Base-by-base conservation (phyloP, 1,140 invertebrate genomes). In the Kradibia gibbosae region DNA sequence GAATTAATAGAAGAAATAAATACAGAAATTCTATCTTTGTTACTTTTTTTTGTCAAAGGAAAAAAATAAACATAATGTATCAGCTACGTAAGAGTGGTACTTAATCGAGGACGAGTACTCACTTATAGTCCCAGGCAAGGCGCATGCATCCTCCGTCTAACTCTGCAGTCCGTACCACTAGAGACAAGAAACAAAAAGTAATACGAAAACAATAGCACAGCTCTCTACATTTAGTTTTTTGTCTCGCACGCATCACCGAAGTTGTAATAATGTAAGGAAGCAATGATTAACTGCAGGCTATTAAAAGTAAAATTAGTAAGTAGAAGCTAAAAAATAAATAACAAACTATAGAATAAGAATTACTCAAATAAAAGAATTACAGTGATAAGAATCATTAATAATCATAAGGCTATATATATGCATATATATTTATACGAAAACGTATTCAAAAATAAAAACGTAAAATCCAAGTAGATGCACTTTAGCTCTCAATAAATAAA, bases 161-260 rank as follows among this genome's bases (percentile, higher is more conserved):
- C 91, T 91, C 89, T 91, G 91, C 89, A 91, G 89, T 90, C 90
- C 91, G 90, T 91, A 91, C 91, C 90, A 91, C 91, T 91, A 91
- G 83, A 91, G 89, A 91, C 86, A 91, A 90, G 82, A 91, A 90
- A 89, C 86, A 84, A 88, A 88, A 90, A 90, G 83, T 90, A 91
- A 86, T 90, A 89, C 86, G 83, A 89, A 83, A 90, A 89, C 85
- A 83, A 84, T 85, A 85, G 80, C 84, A 83, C 70, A 85, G 78
- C 85, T 85, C 22, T 84, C 85, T 86, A 87, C 81, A 15, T 75
- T 65, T 60, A 78, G 74, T 74, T 22, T 60, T 45, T 53, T n/a
- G 31, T 50, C 34, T 48, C 39, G 34, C 25, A 60, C 67, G 25
- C 65, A 76, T 78, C 76, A 45, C 77, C 25, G 65, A 10, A 78